Conservation (phyloP, 2,797 vertebrate species). For the Sebastes kiyomatsui region DNA sequence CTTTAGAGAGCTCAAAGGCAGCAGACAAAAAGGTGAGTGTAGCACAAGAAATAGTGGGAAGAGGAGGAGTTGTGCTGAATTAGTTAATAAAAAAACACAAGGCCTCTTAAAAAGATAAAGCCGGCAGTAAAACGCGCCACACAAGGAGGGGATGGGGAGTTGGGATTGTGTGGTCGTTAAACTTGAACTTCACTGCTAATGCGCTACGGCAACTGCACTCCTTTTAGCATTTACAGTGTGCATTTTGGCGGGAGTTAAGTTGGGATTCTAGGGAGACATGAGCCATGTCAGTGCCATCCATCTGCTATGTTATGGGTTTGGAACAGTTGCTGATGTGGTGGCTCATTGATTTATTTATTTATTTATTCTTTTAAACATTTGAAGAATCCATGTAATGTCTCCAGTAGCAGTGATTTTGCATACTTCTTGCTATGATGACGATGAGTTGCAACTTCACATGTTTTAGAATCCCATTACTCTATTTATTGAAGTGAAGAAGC, state of each 20-base stretch:
- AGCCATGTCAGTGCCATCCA: not conserved
- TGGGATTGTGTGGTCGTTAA: conserved; percentile 39
- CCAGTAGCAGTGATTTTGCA: not conserved
- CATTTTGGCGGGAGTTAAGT: conserved; percentile 21
- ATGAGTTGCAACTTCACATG: not conserved
- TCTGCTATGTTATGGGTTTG: conserved; percentile 13
- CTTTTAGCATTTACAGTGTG: conserved; percentile 21
- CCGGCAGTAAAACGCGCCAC: conserved; percentile 5
- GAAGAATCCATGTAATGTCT: not conserved
- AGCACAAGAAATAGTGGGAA: not conserved
- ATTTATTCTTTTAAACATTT: not conserved
- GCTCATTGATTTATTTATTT: conserved; percentile 7
- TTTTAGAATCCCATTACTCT: not conserved
- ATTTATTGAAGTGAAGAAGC: not conserved
- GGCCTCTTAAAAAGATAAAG: conserved; percentile 6
- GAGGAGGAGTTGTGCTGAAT: not conserved
- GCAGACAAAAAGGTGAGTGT: not conserved
- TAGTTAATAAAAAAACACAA: conserved; percentile 1
- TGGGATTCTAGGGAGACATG: not conserved
- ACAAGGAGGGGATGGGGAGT: not conserved
- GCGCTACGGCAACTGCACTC: not conserved
- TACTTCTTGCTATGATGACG: not conserved
- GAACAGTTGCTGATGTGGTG: not conserved
- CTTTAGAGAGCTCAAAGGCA: not conserved
- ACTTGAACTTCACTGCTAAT: conserved; percentile 46